phyloP scores from a whole-genome alignment of 2,797 vertebrate species.

The Pseudochirops corinnae region DNA sequence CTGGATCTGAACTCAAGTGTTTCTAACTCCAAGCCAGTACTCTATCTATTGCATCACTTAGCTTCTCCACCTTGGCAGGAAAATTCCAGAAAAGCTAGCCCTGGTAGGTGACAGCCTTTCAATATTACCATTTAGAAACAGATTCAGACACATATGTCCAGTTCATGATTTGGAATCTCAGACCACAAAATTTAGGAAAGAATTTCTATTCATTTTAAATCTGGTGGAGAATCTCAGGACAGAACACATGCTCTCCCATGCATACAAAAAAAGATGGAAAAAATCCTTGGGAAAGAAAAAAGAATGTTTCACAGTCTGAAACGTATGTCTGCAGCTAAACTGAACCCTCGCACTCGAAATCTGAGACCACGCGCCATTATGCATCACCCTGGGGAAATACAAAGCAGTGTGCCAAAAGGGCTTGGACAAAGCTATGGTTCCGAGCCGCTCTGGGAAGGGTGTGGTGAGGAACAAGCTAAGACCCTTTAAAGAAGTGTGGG shows the following conservation, averaged over 20 bases:
- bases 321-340: conserved; percentile 66
- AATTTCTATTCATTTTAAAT: conserved; percentile 34
- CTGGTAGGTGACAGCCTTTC: conserved; percentile 22
- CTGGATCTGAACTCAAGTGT: neutral
- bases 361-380: conserved; percentile 33
- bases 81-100: conserved; percentile 24
- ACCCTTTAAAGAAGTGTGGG: conserved; percentile 54
- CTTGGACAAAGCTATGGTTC: conserved; percentile 18
- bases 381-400: neutral
- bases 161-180: conserved; percentile 72
- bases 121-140: conserved; percentile 39
- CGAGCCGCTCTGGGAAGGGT: neutral
- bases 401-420: conserved; percentile 44
- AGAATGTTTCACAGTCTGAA: conserved; percentile 52
- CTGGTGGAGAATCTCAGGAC: conserved; percentile 52
- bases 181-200: conserved; percentile 49
- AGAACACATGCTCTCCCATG: conserved; percentile 65
- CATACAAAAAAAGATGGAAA: conserved; percentile 17
- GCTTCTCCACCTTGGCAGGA: neutral
- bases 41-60: neutral
- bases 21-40: neutral
- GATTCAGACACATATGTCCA: conserved; percentile 60
- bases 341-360: conserved; percentile 51
- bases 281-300: conserved; percentile 56
- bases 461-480: neutral